These are phyloP conservation scores for Philopotamus ludificatus DNA, from an alignment of 1,140 invertebrate species.

Conservation along the genomic window DNA sequence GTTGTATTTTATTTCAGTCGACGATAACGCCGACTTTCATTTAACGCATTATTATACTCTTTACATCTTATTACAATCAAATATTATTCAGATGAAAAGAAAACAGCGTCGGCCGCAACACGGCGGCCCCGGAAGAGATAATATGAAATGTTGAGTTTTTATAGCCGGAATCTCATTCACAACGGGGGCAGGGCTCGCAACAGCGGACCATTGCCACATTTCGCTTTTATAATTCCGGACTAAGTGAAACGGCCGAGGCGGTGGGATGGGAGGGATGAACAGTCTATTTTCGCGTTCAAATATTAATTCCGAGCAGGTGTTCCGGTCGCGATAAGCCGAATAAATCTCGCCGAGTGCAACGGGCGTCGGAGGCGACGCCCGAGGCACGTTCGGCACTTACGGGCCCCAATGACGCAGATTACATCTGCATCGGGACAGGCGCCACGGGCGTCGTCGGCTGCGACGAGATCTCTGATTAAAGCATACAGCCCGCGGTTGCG, in stretches of 20 bases:
- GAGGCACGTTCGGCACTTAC: slow-evolving; percentile 7
- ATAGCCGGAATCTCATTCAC: neutral
- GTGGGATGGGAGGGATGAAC: neutral
- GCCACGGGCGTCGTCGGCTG: neutral
- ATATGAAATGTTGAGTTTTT: neutral
- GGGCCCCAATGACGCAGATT: slow-evolving; percentile 1
- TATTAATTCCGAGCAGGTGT: slow-evolving; percentile 36
- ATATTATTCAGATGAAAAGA: too few species aligned
- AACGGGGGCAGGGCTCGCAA: neutral
- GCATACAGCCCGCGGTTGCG: neutral
- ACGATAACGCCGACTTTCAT: too few species aligned
- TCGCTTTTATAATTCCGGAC: neutral
- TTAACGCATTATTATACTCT: too few species aligned
- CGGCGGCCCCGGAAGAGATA: neutral
- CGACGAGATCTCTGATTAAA: neutral
- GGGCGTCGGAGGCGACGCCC: neutral
- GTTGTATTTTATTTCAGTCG: too few species aligned
- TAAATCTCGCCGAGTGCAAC: slow-evolving; percentile 10
- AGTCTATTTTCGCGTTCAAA: slow-evolving; percentile 1
- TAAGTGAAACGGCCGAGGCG: neutral
- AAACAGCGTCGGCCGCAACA: too few species aligned
- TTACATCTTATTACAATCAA: too few species aligned
- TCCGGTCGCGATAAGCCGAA: slow-evolving; percentile 25
- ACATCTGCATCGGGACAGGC: neutral
- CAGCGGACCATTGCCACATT: neutral